Evolutionary conservation across 23 tunicate species (phyloP).

Genomic region (Halocynthia roretzi): DNA sequence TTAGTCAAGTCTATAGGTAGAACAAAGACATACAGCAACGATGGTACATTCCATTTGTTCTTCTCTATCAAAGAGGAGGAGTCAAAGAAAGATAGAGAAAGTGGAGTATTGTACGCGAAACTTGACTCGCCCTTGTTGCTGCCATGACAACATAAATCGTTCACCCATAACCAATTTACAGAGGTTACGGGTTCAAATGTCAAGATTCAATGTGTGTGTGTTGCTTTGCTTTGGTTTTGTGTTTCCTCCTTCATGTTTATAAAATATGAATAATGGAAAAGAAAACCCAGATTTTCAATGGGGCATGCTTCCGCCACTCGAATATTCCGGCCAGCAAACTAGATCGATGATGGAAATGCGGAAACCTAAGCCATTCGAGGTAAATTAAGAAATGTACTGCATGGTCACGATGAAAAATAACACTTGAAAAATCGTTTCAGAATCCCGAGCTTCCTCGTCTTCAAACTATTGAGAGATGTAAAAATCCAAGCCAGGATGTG

Average conservation of each 20-base stretch:
- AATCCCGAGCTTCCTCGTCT: constrained; percentile 1
- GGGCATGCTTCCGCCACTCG: constrained; percentile 38
- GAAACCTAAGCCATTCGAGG: constrained; percentile 40
- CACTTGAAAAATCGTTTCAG: neutral
- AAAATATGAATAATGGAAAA: neutral
- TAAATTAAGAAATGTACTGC: constrained; percentile 2
- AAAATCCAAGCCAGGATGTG: neutral
- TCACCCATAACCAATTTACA: too few relatives aligned
- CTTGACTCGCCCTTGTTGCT: too few relatives aligned
- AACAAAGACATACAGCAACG: neutral
- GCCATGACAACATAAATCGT: too few relatives aligned
- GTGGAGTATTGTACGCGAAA: neutral
- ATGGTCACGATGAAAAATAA: neutral
- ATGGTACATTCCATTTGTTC: neutral
- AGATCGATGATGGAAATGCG: constrained; percentile 53
- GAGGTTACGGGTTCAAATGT: neutral
- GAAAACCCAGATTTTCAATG: constrained; percentile 8
- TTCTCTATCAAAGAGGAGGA: neutral
- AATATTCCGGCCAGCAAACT: constrained; percentile 28
- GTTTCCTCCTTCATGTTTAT: neutral
- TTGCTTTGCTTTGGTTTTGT: neutral
- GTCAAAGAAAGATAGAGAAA: neutral
- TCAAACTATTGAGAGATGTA: neutral
- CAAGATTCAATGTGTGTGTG: neutral
- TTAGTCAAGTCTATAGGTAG: neutral